Conservation (phyloP, 2,113 vertebrate species). For the Stegastes partitus region DNA sequence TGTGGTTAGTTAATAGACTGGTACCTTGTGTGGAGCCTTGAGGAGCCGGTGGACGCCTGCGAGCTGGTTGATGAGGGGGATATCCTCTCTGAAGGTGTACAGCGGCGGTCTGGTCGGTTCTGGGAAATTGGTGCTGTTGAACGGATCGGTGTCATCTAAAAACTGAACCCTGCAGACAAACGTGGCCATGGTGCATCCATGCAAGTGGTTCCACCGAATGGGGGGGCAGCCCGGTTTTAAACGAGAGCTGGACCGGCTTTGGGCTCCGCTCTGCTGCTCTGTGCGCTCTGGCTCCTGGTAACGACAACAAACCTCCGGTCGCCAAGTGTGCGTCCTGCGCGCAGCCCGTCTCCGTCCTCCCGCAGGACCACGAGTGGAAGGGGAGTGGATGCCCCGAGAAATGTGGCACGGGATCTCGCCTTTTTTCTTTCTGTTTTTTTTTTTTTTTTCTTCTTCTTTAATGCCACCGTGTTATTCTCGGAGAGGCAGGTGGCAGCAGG, state of each 20-base stretch:
- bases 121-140: conserved; percentile 95
- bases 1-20: neutral
- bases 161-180: conserved; percentile 95
- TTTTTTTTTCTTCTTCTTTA: too few relatives aligned
- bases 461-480: conserved; percentile 52
- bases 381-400: conserved; percentile 1
- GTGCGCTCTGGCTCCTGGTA: conserved; percentile 52
- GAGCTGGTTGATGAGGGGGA: conserved; percentile 92
- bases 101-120: conserved; percentile 92
- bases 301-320: conserved; percentile 75
- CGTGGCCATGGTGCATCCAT: conserved; percentile 92
- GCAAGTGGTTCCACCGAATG: conserved; percentile 69
- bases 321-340: conserved; percentile 55
- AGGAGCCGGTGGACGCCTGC: conserved; percentile 92
- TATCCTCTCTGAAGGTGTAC: conserved; percentile 92
- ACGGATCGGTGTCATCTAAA: conserved; percentile 95
- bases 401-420: neutral
- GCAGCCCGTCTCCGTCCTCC: conserved; percentile 45
- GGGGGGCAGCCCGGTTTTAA: conserved; percentile 29
- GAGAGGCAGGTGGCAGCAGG: conserved; percentile 74
- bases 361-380: conserved; percentile 1
- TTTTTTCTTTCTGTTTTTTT: neutral
- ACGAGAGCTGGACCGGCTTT: conserved; percentile 35
- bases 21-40: conserved; percentile 93
- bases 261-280: neutral